These are phyloP conservation scores for Mirounga angustirostris DNA, from an alignment of 2,113 vertebrate species.

Conservation along the genomic window DNA sequence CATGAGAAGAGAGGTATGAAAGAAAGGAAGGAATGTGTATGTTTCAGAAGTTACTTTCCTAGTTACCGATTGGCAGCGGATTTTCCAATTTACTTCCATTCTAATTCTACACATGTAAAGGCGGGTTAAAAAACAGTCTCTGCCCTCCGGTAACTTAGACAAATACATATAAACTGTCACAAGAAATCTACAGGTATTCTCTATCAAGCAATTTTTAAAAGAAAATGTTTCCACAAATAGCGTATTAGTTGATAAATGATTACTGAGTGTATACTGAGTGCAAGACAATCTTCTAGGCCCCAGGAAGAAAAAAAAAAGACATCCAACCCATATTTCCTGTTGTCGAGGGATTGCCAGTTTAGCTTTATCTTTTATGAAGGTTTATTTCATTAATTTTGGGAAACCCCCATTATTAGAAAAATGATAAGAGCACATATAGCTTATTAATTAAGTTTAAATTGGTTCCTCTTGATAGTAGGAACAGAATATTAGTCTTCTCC, in stretches of 20 bases:
- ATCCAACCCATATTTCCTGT: neutral
- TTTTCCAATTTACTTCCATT: neutral
- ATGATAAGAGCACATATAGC: neutral
- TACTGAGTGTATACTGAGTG: neutral
- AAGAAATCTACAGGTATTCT: neutral
- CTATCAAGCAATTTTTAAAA: neutral
- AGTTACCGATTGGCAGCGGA: neutral
- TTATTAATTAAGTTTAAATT: neutral
- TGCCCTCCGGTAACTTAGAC: neutral
- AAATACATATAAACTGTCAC: neutral
- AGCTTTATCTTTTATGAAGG: neutral
- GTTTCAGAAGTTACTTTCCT: neutral
- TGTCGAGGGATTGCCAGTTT: neutral
- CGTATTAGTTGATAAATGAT: neutral
- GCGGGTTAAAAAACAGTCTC: neutral
- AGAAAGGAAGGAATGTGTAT: neutral
- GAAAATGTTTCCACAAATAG: neutral
- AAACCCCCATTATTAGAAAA: neutral
- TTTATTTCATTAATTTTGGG: neutral
- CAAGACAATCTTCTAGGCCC: neutral
- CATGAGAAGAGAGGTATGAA: neutral
- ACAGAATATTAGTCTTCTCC: neutral
- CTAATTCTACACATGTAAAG: neutral
- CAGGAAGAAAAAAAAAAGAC: neutral
- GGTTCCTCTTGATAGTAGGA: neutral